These are phyloP conservation scores for Metaphire vulgaris DNA, from an alignment of 1,140 invertebrate genomes.

Conservation along the genomic window DNA sequence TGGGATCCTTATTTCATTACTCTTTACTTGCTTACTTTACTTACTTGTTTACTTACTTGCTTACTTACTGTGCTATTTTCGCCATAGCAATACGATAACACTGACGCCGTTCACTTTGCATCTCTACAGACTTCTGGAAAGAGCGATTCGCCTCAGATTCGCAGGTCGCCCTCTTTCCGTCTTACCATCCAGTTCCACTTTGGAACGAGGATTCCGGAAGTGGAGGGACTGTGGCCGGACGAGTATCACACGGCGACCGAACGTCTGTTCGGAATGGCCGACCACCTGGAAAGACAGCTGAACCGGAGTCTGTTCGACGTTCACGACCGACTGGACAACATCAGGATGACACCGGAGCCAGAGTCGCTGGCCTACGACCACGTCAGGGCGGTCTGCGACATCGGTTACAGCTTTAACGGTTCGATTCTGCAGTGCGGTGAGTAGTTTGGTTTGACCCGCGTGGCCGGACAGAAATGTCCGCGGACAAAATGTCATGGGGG, in stretches of 20 bases:
- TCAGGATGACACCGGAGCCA: neutral
- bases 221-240: constrained; percentile 13
- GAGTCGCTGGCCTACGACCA: constrained; percentile 5
- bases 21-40: no score
- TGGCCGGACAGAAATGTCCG: no score
- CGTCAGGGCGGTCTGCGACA: constrained; percentile 20
- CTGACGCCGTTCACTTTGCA: no score
- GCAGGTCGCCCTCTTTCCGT: neutral
- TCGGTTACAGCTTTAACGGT: constrained; percentile 22
- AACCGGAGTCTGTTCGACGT: constrained; percentile 5
- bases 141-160: neutral
- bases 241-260: constrained; percentile 22
- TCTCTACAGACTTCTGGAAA: no score
- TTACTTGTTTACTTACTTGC: no score
- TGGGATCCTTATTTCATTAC: no score
- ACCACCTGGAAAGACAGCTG: constrained; percentile 15
- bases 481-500: no score
- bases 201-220: constrained; percentile 11
- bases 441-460: no score
- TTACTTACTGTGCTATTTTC: no score
- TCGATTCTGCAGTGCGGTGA: constrained; percentile 5
- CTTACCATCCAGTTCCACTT: constrained; percentile 17
- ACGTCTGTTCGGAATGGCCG: constrained; percentile 22
- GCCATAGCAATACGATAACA: no score
- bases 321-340: neutral